phyloP scores from a whole-genome alignment of 2,797 vertebrate species.

The Eleutherodactylus coqui region DNA sequence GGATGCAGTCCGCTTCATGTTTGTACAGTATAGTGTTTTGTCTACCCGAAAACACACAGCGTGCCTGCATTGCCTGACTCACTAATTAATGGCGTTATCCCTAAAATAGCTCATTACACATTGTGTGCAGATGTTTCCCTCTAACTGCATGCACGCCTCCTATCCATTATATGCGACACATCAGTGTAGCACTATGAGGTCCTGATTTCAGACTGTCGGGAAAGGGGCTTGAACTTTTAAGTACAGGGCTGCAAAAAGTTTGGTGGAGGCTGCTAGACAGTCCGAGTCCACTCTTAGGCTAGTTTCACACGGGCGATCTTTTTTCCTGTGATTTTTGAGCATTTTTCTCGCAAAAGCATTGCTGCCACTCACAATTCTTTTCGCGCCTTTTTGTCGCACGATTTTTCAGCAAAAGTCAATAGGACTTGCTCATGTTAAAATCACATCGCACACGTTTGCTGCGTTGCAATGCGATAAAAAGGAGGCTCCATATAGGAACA shows the following conservation, averaged over 20 bases:
- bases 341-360: no score
- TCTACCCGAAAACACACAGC: not conserved
- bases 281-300: no score
- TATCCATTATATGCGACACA: not conserved
- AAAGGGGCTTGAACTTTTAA: not conserved
- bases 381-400: no score
- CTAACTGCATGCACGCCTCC: not conserved
- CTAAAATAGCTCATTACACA: constrained; percentile 34
- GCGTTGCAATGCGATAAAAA: no score
- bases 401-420: no score
- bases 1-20: not conserved
- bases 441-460: no score
- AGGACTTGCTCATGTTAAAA: no score
- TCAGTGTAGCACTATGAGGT: not conserved
- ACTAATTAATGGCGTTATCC: constrained; percentile 42
- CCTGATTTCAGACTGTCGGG: not conserved
- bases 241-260: not conserved
- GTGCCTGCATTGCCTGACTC: constrained; percentile 16
- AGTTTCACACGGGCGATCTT: no score
- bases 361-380: no score
- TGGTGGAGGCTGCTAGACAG: not conserved
- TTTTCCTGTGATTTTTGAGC: no score
- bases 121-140: constrained; percentile 38
- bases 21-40: not conserved
- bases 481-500: no score